Conservation (phyloP, 2,797 vertebrate genomes). For the Squalus acanthias region DNA sequence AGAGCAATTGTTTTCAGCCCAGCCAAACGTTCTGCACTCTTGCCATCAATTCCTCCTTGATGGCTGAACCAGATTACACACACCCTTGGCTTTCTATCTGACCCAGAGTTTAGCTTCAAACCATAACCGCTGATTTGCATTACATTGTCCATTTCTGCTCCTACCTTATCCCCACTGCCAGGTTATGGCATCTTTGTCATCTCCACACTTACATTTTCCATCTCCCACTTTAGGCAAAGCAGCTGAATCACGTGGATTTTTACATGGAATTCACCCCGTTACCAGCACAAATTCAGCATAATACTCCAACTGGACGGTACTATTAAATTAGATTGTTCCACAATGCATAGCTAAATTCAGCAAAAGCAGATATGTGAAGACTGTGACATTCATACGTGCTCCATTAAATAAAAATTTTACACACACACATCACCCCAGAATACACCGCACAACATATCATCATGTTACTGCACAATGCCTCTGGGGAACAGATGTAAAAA, state of each 20-base stretch:
- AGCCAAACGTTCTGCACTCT: neutral
- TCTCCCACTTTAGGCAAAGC: neutral
- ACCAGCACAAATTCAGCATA: neutral
- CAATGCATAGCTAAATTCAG: too few species aligned
- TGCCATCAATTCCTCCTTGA: neutral
- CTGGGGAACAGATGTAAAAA: neutral
- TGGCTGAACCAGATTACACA: neutral
- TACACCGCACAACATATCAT: neutral
- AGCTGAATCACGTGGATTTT: neutral
- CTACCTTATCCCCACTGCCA: neutral
- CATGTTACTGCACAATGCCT: neutral
- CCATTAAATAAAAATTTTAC: neutral
- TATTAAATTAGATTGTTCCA: neutral
- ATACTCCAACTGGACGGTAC: neutral
- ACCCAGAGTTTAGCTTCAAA: neutral
- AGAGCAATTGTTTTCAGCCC: neutral
- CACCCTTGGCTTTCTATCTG: neutral
- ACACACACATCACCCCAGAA: neutral
- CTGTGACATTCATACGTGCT: neutral
- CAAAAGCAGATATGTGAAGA: neutral
- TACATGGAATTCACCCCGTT: neutral
- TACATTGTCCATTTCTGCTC: neutral
- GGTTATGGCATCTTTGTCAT: neutral
- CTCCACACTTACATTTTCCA: neutral
- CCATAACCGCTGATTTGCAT: neutral